Evolutionary conservation across 2,113 vertebrate genomes (phyloP).

Genomic region (Oceanites oceanicus): DNA sequence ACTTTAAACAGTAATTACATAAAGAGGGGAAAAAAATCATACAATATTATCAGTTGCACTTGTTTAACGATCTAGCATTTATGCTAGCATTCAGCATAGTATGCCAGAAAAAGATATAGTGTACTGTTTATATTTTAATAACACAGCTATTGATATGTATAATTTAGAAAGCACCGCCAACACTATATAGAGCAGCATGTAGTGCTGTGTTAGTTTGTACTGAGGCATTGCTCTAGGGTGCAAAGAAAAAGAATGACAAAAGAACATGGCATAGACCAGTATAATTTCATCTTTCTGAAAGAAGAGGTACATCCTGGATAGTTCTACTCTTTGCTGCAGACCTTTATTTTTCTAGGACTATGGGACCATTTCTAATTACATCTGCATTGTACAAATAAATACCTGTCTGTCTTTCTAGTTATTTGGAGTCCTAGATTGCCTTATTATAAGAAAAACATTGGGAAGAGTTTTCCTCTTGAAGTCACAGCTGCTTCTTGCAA

Average conservation of each 20-base stretch:
- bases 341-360: not conserved
- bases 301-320: not conserved
- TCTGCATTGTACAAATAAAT: not conserved
- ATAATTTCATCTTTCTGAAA: not conserved
- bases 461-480: not conserved
- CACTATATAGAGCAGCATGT: not conserved
- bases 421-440: not conserved
- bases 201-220: not conserved
- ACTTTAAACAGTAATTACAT: not conserved
- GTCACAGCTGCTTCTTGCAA: not conserved
- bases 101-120: not conserved
- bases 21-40: not conserved
- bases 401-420: not conserved
- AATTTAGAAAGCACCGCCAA: not conserved
- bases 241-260: not conserved
- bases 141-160: not conserved
- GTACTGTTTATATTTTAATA: not conserved
- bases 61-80: not conserved
- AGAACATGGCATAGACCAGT: not conserved
- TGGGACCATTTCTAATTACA: not conserved
- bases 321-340: not conserved
- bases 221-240: not conserved
- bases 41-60: not conserved
- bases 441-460: not conserved
- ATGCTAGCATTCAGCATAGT: not conserved